Evolutionary conservation across 2,113 vertebrate genomes (phyloP), one percentile per base, ranked within the genome.

Genomic region (Theristicus caerulescens): DNA sequence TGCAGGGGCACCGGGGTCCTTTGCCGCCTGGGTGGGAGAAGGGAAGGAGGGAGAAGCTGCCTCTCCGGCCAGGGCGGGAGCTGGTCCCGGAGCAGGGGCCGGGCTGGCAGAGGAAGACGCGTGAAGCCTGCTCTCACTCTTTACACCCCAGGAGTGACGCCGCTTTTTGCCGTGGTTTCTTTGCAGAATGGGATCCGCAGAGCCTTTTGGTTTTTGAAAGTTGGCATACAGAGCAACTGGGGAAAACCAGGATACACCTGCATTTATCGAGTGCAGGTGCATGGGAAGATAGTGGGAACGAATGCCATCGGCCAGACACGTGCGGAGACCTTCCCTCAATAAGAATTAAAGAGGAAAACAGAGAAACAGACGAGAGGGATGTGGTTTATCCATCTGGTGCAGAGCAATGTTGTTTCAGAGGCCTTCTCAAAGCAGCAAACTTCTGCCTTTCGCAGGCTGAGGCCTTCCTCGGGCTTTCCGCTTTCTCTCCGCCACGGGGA

Each of bases 211-310:
- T 16, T 70, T 0, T 83, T 97, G 76, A 97, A 97, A 70, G 88
- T 98, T 65, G 92, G 70, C 72, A 69, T 97, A 38, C 74, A 71
- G 6, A 97, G 95, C 88, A 98, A 96, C 80, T 98, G 96, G 97
- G 97, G 54, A 49, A 70, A 49, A 49, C 24, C 32, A 36, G 46
- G 25, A 70, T 36, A 49, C 66, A 70, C 34, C 34, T 49, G 66
- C 46, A 27, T 49, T 46, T 49, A 36, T 36, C 34, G 12, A 4
- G 46, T 70, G 25, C 46, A 19, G 67, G 34, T 70, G 46, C 13
- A 36, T 5, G 46, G 67, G 67, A 20, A 27, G 46, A 27, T 13
- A 3, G 9, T 10, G 46, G 34, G 17, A 49, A 51, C 44, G 9
- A 27, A 26, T 27, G 25, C 24, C 34, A 13, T 15, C 25, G 13